Conservation (phyloP, 2,113 vertebrate genomes). For the Sakesphorus luctuosus region DNA sequence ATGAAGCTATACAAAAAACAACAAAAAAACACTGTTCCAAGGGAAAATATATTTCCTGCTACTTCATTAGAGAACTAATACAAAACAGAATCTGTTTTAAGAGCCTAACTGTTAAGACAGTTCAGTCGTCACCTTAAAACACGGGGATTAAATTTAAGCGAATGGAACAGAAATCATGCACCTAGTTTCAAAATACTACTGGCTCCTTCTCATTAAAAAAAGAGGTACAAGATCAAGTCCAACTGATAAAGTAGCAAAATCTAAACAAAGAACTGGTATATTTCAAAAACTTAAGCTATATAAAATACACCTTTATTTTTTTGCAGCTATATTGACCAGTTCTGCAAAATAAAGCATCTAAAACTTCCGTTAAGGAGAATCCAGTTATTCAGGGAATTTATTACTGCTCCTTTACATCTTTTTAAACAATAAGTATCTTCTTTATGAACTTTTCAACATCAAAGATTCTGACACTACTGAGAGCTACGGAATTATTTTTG, state of each 20-base stretch:
- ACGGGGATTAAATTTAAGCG: not conserved
- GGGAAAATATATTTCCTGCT: not conserved
- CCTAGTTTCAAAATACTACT: not conserved
- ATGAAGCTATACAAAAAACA: not conserved
- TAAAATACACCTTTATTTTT: not conserved
- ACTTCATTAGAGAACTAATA: not conserved
- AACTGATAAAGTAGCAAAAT: not conserved
- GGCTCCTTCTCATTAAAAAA: not conserved
- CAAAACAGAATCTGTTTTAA: not conserved
- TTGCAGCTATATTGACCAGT: not conserved
- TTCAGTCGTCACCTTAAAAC: not conserved
- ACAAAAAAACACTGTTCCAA: not conserved
- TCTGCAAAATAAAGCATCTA: not conserved
- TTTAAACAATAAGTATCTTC: not conserved
- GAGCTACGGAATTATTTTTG: not conserved
- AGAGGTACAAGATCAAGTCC: not conserved
- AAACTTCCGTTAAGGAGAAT: not conserved
- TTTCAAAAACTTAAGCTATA: not conserved
- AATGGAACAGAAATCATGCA: not conserved
- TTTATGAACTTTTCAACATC: not conserved
- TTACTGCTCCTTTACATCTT: not conserved
- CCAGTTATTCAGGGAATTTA: not conserved
- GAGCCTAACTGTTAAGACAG: not conserved
- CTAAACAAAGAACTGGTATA: not conserved
- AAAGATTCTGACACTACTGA: not conserved